Evolutionary conservation across 2,888 invertebrate genomes (phyloP).

Genomic region (Drosophila paramelanica): DNA sequence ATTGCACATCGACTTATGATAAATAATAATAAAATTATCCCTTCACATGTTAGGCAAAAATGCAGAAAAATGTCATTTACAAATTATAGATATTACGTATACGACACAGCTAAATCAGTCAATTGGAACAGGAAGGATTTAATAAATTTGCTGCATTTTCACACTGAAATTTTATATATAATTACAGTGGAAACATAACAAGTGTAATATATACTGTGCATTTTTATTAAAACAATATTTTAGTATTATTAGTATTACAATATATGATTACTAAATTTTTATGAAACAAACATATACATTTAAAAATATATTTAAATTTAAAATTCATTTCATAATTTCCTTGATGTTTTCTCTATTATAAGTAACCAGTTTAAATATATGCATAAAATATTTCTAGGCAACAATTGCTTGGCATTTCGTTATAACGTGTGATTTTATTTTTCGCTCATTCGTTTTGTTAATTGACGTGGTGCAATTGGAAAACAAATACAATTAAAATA

Average conservation of each 20-base stretch:
- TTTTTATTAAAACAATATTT: background rate
- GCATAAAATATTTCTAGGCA: background rate
- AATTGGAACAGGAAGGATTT: slow-evolving; percentile 43
- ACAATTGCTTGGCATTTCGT: slow-evolving; percentile 1
- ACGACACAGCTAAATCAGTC: slow-evolving; percentile 25
- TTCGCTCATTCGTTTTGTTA: slow-evolving; percentile 51
- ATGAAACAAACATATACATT: background rate
- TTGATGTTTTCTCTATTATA: background rate
- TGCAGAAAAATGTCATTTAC: slow-evolving; percentile 38
- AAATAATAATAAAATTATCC: slow-evolving; percentile 47
- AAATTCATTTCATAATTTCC: slow-evolving; percentile 2
- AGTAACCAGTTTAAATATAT: background rate
- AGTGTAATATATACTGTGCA: too few species aligned
- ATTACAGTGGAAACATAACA: too few species aligned
- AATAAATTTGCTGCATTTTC: too few species aligned
- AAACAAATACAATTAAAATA: slow-evolving; percentile 36
- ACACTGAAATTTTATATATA: too few species aligned
- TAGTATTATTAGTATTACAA: too few species aligned
- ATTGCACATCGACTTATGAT: slow-evolving; percentile 54
- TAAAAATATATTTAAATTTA: background rate
- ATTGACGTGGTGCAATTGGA: slow-evolving; percentile 66
- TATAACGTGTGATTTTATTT: slow-evolving; percentile 49
- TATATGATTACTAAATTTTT: background rate
- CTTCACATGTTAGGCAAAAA: slow-evolving; percentile 27
- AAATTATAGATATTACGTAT: slow-evolving; percentile 39